These are phyloP conservation scores for Tachina lurida DNA, from an alignment of 2,888 invertebrate genomes.

Conservation along the genomic window DNA sequence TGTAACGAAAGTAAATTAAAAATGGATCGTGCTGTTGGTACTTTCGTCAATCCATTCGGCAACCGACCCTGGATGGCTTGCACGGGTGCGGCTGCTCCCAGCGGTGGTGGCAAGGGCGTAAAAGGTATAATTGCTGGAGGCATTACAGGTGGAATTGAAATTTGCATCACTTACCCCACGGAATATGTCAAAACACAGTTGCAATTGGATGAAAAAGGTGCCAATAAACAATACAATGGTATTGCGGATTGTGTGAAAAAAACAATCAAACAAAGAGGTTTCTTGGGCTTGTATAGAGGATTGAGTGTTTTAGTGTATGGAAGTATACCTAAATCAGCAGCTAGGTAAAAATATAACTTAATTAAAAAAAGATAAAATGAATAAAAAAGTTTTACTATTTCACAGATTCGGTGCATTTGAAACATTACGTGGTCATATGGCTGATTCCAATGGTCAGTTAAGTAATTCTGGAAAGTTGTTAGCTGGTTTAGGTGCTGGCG, in stretches of 20 bases:
- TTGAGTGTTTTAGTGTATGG: constrained; percentile 98
- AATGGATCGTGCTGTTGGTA: constrained; percentile 76
- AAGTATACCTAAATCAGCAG: constrained; percentile 99
- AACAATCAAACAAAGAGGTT: constrained; percentile 93
- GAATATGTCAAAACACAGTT: constrained; percentile 99
- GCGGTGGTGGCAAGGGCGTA: constrained; percentile 87
- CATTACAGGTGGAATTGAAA: constrained; percentile 99
- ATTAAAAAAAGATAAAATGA: not conserved
- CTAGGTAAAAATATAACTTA: constrained; percentile 86
- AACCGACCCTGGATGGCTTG: constrained; percentile 87
- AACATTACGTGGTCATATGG: constrained; percentile 90
- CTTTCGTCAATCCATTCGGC: constrained; percentile 79
- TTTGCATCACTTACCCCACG: constrained; percentile 99
- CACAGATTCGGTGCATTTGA: constrained; percentile 98
- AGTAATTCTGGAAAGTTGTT: constrained; percentile 89
- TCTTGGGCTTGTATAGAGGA: constrained; percentile 97
- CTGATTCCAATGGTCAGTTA: constrained; percentile 91
- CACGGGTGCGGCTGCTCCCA: constrained; percentile 87
- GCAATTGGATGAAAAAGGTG: constrained; percentile 96
- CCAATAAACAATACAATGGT: constrained; percentile 87
- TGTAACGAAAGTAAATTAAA: not conserved
- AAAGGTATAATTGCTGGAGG: constrained; percentile 98
- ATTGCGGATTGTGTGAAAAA: constrained; percentile 95
- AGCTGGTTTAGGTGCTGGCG: constrained; percentile 97
- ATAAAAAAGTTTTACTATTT: not conserved